Evolutionary conservation across 2,113 vertebrate species (phyloP).

Genomic region (Vimba vimba): DNA sequence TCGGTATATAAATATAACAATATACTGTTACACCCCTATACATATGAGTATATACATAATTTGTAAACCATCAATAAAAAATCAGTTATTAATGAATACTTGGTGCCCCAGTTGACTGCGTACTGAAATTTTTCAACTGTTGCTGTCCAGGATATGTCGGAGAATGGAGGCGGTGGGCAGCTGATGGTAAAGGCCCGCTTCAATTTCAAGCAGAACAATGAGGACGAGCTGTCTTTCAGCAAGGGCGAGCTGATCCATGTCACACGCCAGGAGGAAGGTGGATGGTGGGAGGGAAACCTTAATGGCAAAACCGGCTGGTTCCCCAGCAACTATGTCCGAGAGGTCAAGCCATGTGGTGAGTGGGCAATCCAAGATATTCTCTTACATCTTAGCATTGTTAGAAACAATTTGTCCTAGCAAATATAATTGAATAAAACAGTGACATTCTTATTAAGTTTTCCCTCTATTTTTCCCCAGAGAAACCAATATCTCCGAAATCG

Average conservation of each 20-base stretch:
- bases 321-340: conserved; percentile 97
- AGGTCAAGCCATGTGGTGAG: conserved; percentile 95
- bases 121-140: neutral
- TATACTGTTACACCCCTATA: neutral
- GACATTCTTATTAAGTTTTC: neutral
- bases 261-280: conserved; percentile 93
- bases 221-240: conserved; percentile 94
- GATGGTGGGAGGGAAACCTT: conserved; percentile 97
- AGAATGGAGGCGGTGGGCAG: conserved; percentile 88
- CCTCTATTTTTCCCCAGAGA: conserved; percentile 78
- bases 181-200: conserved; percentile 95
- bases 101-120: neutral
- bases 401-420: neutral
- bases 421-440: neutral
- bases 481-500: conserved; percentile 91
- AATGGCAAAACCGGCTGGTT: conserved; percentile 96
- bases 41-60: neutral
- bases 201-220: conserved; percentile 98
- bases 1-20: too few relatives aligned
- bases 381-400: neutral
- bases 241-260: conserved; percentile 96
- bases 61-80: neutral
- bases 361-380: conserved; percentile 21
- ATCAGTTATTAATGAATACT: too few relatives aligned
- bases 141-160: conserved; percentile 89